These are phyloP conservation scores for Sinotaia quadrata DNA, from an alignment of 2,888 invertebrate species.

Conservation along the genomic window DNA sequence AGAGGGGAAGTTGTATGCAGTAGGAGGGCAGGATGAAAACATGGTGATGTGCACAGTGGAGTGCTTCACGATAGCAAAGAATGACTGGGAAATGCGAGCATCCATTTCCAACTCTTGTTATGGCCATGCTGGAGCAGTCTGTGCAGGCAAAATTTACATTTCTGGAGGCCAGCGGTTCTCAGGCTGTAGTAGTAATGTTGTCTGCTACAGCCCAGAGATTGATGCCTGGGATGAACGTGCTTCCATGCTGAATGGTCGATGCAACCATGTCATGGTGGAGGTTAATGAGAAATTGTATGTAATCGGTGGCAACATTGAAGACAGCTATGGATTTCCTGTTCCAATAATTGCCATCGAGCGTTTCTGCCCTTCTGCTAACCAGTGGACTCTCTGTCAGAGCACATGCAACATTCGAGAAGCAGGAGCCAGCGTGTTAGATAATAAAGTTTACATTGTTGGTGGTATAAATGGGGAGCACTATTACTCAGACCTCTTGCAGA, in stretches of 20 bases:
- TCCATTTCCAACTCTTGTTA: slow-evolving; percentile 64
- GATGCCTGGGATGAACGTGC: slow-evolving; percentile 66
- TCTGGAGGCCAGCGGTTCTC: slow-evolving; percentile 70
- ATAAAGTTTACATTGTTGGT: slow-evolving; percentile 68
- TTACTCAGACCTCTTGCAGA: slow-evolving; percentile 66
- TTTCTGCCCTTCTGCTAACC: slow-evolving; percentile 55
- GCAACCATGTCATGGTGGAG: slow-evolving; percentile 67
- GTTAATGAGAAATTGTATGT: slow-evolving; percentile 58
- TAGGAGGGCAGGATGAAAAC: slow-evolving; percentile 71
- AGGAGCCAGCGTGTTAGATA: slow-evolving; percentile 61
- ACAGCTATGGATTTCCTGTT: slow-evolving; percentile 67
- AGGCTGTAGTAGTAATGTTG: slow-evolving; percentile 64
- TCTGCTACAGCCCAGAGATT: slow-evolving; percentile 57
- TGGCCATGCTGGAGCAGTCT: slow-evolving; percentile 67
- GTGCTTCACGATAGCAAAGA: slow-evolving; percentile 63
- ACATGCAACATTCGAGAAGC: slow-evolving; percentile 68
- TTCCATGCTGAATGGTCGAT: slow-evolving; percentile 61
- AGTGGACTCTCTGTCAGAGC: slow-evolving; percentile 66
- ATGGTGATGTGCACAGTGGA: slow-evolving; percentile 70
- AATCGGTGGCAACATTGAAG: slow-evolving; percentile 69
- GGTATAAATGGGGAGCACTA: slow-evolving; percentile 69
- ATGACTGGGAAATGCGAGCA: slow-evolving; percentile 67
- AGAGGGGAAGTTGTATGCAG: slow-evolving; percentile 61
- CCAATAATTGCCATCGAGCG: slow-evolving; percentile 66
- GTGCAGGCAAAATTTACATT: slow-evolving; percentile 61